Percentiles rank a stretch among this genome's conserved stretches.
phyloP scores from a whole-genome alignment of 2,888 invertebrate species.

The Trilocha varians region DNA sequence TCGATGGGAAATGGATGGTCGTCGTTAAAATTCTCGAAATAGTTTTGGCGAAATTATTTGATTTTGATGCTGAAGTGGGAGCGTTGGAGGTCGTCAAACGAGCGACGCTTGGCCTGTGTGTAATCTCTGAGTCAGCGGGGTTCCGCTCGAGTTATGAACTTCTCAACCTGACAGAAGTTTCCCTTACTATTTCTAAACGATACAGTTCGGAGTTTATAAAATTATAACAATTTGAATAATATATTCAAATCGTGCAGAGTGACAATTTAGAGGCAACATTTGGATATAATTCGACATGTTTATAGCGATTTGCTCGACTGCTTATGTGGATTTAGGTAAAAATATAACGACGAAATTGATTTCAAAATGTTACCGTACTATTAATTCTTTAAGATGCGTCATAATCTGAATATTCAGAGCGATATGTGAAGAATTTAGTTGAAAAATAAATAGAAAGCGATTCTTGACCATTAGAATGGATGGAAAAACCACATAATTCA shows the following conservation, averaged over 20 bases:
- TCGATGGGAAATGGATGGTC: neutral
- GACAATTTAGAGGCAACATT: neutral
- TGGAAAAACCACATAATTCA: no score
- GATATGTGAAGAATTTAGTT: no score
- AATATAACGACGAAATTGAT: neutral
- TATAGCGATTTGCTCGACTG: neutral
- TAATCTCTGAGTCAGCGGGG: slow-evolving; percentile 35
- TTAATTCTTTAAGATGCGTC: neutral
- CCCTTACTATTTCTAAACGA: slow-evolving; percentile 42
- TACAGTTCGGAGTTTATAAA: slow-evolving; percentile 19
- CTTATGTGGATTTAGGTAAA: neutral
- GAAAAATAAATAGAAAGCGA: no score
- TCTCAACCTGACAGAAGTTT: slow-evolving; percentile 39
- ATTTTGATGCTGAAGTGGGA: slow-evolving; percentile 7
- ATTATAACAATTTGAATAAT: slow-evolving; percentile 7
- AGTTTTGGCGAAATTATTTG: slow-evolving; percentile 14
- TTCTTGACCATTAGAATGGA: no score
- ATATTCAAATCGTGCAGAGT: neutral
- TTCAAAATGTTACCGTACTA: neutral
- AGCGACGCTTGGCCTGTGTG: slow-evolving; percentile 22
- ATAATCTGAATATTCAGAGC: neutral
- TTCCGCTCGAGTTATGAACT: slow-evolving; percentile 38
- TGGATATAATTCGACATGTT: neutral
- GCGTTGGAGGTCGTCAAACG: slow-evolving; percentile 22
- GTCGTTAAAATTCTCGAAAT: slow-evolving; percentile 13